Base-by-base conservation (phyloP, 1,140 invertebrate genomes). In the Patella vulgata region DNA sequence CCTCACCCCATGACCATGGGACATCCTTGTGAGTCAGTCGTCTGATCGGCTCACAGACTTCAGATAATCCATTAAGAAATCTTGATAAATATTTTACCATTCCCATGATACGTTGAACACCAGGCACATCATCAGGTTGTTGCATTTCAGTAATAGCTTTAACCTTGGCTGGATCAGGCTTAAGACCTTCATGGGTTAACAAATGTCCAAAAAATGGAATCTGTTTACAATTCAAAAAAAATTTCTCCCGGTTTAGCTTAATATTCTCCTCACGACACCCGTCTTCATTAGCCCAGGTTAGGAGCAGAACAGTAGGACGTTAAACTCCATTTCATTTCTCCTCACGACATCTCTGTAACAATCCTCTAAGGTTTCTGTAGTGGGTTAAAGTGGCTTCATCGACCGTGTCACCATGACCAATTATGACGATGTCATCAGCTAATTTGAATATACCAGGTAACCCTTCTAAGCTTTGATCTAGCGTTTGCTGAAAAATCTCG, bases 81-180 rank as follows among this genome's bases (percentile, higher is more conserved):
- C 14, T 64, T 6, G 57, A 48, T 21, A 85, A 47, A 63, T 86
- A 85, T n/a, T 68, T 85, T 0, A 84, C 64, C 44, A 84, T 66
- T n/a, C 75, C 79, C 83, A 48, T 43, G 63, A 46, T 11, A 2
- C 63, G n/a, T 44, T 70, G 59, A 3, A 72, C 57, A 44, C 40
- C 39, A 50, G 47, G 23, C 46, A 17, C 58, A 17, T 51, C 57
- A 55, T 56, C 27, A 59, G 60, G 54, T 19, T 3, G n/a, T 55
- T 42, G 40, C 31, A 62, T 47, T 17, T 68, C 42, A 23, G 25
- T 17, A 23, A 66, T 61, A 23, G 62, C 62, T 25, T 50, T 44
- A 4, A 68, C 48, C 51, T 70, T 66, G 4, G 42, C 33, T 21
- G 61, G 58, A 43, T 66, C 59, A 14, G 59, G 53, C 21, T 63